Conservation (phyloP, 1,140 invertebrate species). For the Drosophila bifasciata region DNA sequence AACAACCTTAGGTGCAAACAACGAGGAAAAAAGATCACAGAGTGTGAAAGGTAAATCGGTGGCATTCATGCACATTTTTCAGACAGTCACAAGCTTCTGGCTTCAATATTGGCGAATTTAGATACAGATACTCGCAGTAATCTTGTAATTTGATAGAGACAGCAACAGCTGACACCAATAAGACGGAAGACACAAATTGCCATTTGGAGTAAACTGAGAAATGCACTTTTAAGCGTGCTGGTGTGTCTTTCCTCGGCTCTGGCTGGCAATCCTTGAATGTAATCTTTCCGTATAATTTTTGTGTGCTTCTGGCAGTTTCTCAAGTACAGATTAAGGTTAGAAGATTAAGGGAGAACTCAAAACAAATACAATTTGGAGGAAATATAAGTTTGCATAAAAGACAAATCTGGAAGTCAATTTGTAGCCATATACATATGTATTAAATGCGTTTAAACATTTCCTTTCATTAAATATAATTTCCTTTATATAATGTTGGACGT, state of each 20-base stretch:
- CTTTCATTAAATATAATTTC: no score
- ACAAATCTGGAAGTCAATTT: no score
- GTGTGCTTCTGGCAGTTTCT: constrained; percentile 41
- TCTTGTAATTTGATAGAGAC: constrained; percentile 47
- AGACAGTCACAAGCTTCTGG: constrained; percentile 60
- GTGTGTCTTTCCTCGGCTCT: neutral
- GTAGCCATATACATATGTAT: no score
- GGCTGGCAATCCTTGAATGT: constrained; percentile 49
- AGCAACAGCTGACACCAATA: constrained; percentile 10
- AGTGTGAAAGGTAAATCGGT: constrained; percentile 66
- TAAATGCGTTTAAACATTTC: constrained; percentile 1
- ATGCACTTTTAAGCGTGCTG: constrained; percentile 73
- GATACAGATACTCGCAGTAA: constrained; percentile 52
- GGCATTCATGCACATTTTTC: constrained; percentile 74
- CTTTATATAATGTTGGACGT: no score
- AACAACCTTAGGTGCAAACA: constrained; percentile 20
- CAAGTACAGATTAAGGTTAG: no score
- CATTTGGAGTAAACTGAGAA: constrained; percentile 75
- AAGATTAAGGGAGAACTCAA: neutral
- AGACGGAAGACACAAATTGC: constrained; percentile 64
- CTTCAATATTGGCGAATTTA: constrained; percentile 65
- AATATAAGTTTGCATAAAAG: no score
- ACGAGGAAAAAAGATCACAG: constrained; percentile 11
- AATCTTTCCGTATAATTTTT: constrained; percentile 69
- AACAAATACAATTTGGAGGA: constrained; percentile 15